Base-by-base conservation (phyloP, 1,140 invertebrate genomes). In the Zaprionus inermis region DNA sequence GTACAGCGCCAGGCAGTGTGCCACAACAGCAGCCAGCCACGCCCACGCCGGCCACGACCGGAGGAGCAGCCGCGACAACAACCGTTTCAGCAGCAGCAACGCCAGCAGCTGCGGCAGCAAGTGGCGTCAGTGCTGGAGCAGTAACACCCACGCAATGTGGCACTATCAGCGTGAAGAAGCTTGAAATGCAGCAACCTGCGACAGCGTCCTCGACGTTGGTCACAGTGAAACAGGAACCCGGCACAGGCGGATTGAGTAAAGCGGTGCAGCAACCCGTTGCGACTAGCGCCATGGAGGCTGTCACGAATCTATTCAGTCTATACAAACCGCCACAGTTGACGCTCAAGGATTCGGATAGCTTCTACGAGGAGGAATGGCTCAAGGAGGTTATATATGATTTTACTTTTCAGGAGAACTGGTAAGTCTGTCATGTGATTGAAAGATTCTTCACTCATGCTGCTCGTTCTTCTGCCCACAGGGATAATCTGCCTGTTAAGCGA, bases 381-480 rank as follows among this genome's bases (percentile, higher is more conserved):
- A 95, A 95, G 55, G 95, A 96, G 68, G 94, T 97, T 92, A 94
- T 98, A 1, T 98, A 98, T 91, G 97, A 98, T 92, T 98, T 98
- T 93, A 95, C 96, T 56, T 95, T 95, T 63, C 94, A 97, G 63
- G 95, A 97, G 91, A 96, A 95, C 18, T 98, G 97, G 97, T 97
- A 85, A 94, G 94, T 93, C 6, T 22, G 16, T 12, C 22, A 41
- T 11, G 7, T 30, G 0, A 2, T 12, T 36, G 0, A 41, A 41
- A 16, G 38, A 44, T 16, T 7, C n/a, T 49, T 5, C 18, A 12
- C n/a, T 61, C 55, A 68, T 22, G 54, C 16, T 64, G 18, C 6
- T 67, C 12, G 34, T 20, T 18, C 11, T 55, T 60, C 61, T 54
- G 24, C 38, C 6, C 57, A 49, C 72, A 96, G 95, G 95, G 93